These are phyloP conservation scores for Hippoglossus hippoglossus DNA, from an alignment of 2,797 vertebrate genomes.

Conservation along the genomic window DNA sequence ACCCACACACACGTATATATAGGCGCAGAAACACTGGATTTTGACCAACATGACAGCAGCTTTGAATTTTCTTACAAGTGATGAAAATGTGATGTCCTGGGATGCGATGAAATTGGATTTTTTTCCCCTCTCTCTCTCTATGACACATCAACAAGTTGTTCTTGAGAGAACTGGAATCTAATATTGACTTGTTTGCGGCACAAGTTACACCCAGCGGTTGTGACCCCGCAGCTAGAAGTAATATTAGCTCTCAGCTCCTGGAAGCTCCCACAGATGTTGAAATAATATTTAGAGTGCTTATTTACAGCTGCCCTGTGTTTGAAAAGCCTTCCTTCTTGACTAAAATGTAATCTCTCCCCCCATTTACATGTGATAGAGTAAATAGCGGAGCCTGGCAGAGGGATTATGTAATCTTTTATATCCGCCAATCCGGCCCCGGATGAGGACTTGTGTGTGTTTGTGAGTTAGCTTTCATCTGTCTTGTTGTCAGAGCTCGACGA, in stretches of 20 bases:
- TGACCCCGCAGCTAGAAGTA: slow-evolving; percentile 35
- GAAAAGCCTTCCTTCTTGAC: slow-evolving; percentile 47
- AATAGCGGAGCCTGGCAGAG: slow-evolving; percentile 55
- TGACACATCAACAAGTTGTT: slow-evolving; percentile 55
- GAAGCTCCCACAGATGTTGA: slow-evolving; percentile 48
- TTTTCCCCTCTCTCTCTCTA: slow-evolving; percentile 7
- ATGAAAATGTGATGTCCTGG: slow-evolving; percentile 42
- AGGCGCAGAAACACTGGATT: slow-evolving; percentile 38
- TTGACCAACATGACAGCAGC: slow-evolving; percentile 51
- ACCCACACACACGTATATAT: not conserved
- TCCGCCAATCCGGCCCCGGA: slow-evolving; percentile 41
- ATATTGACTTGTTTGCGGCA: slow-evolving; percentile 54
- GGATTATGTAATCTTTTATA: slow-evolving; percentile 63
- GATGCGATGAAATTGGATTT: slow-evolving; percentile 54
- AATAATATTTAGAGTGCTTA: slow-evolving; percentile 73
- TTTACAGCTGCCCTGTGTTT: slow-evolving; percentile 65
- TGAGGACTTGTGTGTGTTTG: slow-evolving; percentile 17
- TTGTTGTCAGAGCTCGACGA: slow-evolving; percentile 40
- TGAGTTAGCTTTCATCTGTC: slow-evolving; percentile 40
- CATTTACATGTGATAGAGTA: slow-evolving; percentile 66
- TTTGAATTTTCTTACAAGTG: slow-evolving; percentile 33
- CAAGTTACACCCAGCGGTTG: slow-evolving; percentile 31
- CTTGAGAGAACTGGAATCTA: slow-evolving; percentile 33
- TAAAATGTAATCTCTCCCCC: slow-evolving; percentile 51
- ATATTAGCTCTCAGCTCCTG: slow-evolving; percentile 60